Conservation (phyloP, 1,140 invertebrate species). For the Hyles euphorbiae region DNA sequence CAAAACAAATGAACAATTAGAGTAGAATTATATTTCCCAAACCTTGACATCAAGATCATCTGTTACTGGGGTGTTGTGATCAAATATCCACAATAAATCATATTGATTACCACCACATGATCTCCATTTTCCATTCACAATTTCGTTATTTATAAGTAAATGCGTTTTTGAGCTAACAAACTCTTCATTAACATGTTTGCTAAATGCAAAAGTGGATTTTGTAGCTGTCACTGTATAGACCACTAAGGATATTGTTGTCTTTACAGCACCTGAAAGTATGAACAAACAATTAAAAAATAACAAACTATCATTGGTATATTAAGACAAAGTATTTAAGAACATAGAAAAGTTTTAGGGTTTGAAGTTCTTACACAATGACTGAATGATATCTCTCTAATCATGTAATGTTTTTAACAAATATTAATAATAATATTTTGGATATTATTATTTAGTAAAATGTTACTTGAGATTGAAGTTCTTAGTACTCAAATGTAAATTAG, state of each 20-base stretch:
- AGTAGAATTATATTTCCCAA: constrained; percentile 11
- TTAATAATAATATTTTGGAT: no score
- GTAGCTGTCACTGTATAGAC: constrained; percentile 56
- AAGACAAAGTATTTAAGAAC: no score
- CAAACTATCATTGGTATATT: no score
- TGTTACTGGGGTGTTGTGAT: constrained; percentile 32
- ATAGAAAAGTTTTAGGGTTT: no score
- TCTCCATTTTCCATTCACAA: constrained; percentile 43
- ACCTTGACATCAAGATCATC: constrained; percentile 45
- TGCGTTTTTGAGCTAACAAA: constrained; percentile 32
- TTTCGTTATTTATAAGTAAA: constrained; percentile 33
- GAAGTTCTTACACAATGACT: no score
- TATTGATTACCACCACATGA: constrained; percentile 43
- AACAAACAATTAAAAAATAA: no score
- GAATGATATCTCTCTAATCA: no score
- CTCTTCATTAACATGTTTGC: constrained; percentile 57
- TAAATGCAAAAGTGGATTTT: constrained; percentile 66
- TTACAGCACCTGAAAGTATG: constrained; percentile 52
- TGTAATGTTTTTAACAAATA: no score
- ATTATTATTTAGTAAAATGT: no score
- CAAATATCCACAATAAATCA: constrained; percentile 56
- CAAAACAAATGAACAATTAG: neutral
- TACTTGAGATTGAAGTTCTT: no score
- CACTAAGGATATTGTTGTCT: constrained; percentile 55
- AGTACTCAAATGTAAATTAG: no score